Evolutionary conservation across 2,888 invertebrate genomes (phyloP).

Genomic region (Melipona beecheii): DNA sequence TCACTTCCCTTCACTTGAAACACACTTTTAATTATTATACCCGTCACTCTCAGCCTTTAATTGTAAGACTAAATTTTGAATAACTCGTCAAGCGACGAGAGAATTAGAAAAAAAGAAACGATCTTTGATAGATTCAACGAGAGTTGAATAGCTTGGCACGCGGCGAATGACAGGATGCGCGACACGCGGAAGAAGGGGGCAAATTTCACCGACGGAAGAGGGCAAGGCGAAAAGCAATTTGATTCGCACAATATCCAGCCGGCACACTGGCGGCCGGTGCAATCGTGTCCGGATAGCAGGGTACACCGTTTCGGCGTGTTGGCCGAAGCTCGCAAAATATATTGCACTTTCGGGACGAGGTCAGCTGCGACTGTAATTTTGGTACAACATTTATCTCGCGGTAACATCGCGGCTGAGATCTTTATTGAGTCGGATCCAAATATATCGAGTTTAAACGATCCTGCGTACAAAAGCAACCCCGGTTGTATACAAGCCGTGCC

Average conservation of each 20-base stretch:
- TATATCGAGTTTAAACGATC: slow-evolving; percentile 66
- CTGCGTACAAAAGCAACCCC: slow-evolving; percentile 49
- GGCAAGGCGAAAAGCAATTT: slow-evolving; percentile 55
- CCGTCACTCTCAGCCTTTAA: too few relatives aligned
- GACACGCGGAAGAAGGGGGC: neutral
- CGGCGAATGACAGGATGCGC: neutral
- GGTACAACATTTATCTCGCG: slow-evolving; percentile 72
- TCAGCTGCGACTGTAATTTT: slow-evolving; percentile 77
- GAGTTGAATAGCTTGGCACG: too few relatives aligned
- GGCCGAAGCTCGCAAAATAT: slow-evolving; percentile 67
- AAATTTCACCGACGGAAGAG: slow-evolving; percentile 3
- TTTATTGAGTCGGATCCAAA: slow-evolving; percentile 70
- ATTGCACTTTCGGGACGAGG: slow-evolving; percentile 77
- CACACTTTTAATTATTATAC: too few relatives aligned
- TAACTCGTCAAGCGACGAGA: too few relatives aligned
- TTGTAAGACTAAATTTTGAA: too few relatives aligned
- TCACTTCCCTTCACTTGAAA: too few relatives aligned
- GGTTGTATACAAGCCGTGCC: slow-evolving; percentile 19
- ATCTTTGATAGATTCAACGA: neutral
- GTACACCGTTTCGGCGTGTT: slow-evolving; percentile 71
- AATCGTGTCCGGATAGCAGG: slow-evolving; percentile 63
- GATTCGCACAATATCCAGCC: slow-evolving; percentile 61
- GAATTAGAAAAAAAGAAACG: too few relatives aligned
- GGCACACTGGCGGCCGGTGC: slow-evolving; percentile 30
- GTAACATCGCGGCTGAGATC: slow-evolving; percentile 70